These are phyloP conservation scores for Penaeus japonicus DNA, from an alignment of 1,140 invertebrate genomes.

Conservation along the genomic window DNA sequence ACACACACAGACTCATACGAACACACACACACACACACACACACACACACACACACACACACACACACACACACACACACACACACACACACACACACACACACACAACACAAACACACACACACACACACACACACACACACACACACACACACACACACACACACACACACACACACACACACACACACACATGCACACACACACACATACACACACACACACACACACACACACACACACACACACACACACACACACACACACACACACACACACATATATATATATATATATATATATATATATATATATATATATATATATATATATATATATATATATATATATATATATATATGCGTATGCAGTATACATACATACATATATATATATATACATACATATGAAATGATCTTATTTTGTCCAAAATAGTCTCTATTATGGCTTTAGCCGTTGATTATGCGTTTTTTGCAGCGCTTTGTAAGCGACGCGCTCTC, in stretches of 20 bases:
- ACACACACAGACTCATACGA: background rate
- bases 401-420: background rate
- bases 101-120: background rate
- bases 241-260: no score
- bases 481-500: no score
- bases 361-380: background rate
- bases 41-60: constrained; percentile 19
- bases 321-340: no score
- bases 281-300: no score
- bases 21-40: background rate
- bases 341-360: background rate
- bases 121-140: background rate
- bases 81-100: constrained; percentile 3
- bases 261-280: no score
- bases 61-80: background rate
- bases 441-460: background rate
- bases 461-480: background rate
- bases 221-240: no score
- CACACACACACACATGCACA: no score
- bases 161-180: no score
- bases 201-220: no score
- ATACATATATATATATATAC: constrained; percentile 17
- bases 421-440: background rate
- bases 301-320: no score
- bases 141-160: background rate